Base-by-base conservation (phyloP, 2,113 vertebrate genomes). In the Baryphthengus martii region DNA sequence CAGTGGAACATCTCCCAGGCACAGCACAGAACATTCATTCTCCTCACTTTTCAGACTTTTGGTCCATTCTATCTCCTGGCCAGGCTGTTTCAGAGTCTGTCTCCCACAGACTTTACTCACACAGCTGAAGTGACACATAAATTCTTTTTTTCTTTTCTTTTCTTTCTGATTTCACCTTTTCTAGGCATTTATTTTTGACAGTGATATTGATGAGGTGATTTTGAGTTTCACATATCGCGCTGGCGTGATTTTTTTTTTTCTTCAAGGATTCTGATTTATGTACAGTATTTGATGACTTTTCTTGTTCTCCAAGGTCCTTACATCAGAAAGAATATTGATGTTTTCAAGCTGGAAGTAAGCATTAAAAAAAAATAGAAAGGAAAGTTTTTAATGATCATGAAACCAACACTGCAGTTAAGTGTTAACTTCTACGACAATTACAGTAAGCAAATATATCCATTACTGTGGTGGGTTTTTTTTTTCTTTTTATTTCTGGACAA, bases 1-100 rank as follows among this genome's bases (percentile, higher is more conserved):
- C 62, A 33, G 21, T 52, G 55, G 61, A 72, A 47, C 0, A 0
- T 11, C 35, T 86, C 50, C 33, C 20, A 65, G n/a, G 24, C 12
- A 31, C 10, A 20, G 26, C 1, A 1, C 3, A 4, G 11, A 35
- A 24, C 29, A 52, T 53, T 6, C 17, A 40, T 71, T 62, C 45
- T 40, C 3, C 0, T 18, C 11, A 8, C 33, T 55, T 62, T 77
- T 47, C 63, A 77, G 63, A 28, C 13, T 13, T 74, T 53, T 62
- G 8, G 6, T 67, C 35, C 14, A 6, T 63, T 68, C 82, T 61
- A 3, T 56, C 12, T 85, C 23, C 52, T 55, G 28, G 49, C 14
- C 33, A 40, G 8, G 7, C 24, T 55, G 23, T 42, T 87, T 52
- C 26, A 45, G 14, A 53, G 8, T 53, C 17, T 50, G 7, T 75